A percentile compares a stretch with the other conserved stretches of the same genome.
Conservation (phyloP, 2,797 vertebrate genomes). For the Ammospiza maritima region DNA sequence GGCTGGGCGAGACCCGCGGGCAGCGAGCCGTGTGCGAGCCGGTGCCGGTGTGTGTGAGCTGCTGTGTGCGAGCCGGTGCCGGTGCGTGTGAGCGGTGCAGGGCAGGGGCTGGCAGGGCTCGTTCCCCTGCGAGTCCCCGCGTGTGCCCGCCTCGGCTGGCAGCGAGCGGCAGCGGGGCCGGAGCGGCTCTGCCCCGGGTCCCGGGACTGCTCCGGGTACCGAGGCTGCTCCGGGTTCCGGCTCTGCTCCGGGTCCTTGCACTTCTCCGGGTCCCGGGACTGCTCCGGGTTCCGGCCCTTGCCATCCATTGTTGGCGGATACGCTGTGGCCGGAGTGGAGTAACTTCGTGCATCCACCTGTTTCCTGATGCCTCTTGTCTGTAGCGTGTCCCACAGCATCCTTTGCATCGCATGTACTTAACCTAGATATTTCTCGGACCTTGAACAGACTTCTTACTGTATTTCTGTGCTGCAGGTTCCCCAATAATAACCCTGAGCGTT, state of each 20-base stretch:
- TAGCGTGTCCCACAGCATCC: fast-evolving
- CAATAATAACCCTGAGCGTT: neutral
- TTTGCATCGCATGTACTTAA: neutral
- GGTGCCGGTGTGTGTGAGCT: too few relatives aligned
- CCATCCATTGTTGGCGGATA: fast-evolving
- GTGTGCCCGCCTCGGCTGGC: neutral
- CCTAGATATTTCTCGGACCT: neutral
- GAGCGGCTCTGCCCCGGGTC: too few relatives aligned
- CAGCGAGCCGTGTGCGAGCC: neutral
- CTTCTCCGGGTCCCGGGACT: too few relatives aligned
- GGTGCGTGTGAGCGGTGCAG: neutral
- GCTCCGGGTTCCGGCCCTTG: fast-evolving
- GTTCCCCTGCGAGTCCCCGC: too few relatives aligned
- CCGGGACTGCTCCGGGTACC: neutral
- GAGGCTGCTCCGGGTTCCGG: fast-evolving
- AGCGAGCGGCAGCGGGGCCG: fast-evolving
- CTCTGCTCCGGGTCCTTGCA: too few relatives aligned
- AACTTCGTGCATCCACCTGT: neutral
- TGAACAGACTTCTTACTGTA: neutral
- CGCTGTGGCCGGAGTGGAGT: fast-evolving
- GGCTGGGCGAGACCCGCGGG: neutral
- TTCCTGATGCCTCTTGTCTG: neutral
- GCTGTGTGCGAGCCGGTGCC: too few relatives aligned
- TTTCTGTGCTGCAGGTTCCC: neutral
- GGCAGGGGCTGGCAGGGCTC: neutral